A percentile compares a stretch with the other conserved stretches of the same genome.
These are phyloP conservation scores for Chelmon rostratus DNA, from an alignment of 2,797 vertebrate species.

Conservation along the genomic window DNA sequence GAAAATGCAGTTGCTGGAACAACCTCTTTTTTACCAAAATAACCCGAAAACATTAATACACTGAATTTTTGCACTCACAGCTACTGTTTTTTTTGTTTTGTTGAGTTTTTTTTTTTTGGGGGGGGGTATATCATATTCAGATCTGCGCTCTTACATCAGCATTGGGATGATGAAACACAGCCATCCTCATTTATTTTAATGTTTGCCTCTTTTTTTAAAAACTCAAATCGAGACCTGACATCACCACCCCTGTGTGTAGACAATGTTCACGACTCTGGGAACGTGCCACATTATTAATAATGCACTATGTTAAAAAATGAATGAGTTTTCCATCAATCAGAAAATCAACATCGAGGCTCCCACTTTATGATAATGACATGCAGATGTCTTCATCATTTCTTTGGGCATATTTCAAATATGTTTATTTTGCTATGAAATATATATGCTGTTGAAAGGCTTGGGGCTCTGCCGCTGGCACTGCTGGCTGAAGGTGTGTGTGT, in stretches of 20 bases:
- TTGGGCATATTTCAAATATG: background rate
- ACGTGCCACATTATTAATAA: constrained; percentile 61
- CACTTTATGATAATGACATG: constrained; percentile 29
- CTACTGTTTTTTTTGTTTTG: background rate
- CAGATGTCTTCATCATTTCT: constrained; percentile 30
- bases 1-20: background rate
- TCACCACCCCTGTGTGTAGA: constrained; percentile 26
- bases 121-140: constrained; percentile 5
- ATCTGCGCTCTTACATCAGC: constrained; percentile 9
- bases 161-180: constrained; percentile 15
- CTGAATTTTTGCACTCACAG: background rate
- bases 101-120: no score
- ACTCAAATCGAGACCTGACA: constrained; percentile 40
- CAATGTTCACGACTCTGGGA: constrained; percentile 46
- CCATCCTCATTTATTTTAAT: constrained; percentile 32
- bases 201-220: constrained; percentile 26
- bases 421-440: constrained; percentile 36
- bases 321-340: constrained; percentile 56
- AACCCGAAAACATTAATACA: background rate
- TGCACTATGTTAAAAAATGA: constrained; percentile 63
- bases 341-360: constrained; percentile 42
- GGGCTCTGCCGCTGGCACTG: constrained; percentile 9
- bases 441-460: constrained; percentile 33
- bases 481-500: background rate
- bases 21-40: constrained; percentile 4